Evolutionary conservation across 2,113 vertebrate species (phyloP).

Genomic region (Riparia riparia): DNA sequence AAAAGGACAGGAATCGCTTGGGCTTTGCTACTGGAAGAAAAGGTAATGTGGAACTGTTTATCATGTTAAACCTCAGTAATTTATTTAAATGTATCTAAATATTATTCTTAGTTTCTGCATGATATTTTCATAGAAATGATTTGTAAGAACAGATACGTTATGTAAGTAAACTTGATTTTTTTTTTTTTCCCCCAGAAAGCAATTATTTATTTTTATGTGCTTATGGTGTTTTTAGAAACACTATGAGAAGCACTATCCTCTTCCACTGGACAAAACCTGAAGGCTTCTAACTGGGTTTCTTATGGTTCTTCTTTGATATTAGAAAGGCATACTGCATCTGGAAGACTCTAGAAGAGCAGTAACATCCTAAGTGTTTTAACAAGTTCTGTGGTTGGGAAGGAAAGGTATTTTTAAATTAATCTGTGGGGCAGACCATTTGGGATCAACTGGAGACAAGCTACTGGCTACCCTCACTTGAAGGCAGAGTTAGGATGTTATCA

Average conservation of each 20-base stretch:
- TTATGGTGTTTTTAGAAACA: background rate
- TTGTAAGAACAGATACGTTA: background rate
- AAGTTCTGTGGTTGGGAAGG: background rate
- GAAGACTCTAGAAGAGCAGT: background rate
- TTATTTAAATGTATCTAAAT: background rate
- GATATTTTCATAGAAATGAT: background rate
- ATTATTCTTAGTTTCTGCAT: background rate
- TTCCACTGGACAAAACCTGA: background rate
- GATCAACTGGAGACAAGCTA: background rate
- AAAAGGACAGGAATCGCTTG: background rate
- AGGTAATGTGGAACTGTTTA: background rate
- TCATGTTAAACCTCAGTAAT: background rate
- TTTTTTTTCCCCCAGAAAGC: background rate
- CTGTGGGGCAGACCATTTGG: background rate
- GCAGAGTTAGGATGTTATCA: background rate
- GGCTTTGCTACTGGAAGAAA: background rate
- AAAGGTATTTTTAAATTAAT: background rate
- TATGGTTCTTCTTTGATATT: background rate
- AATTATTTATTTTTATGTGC: background rate
- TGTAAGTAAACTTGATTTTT: background rate
- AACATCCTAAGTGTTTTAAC: background rate
- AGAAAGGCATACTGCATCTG: background rate
- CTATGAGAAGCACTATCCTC: background rate
- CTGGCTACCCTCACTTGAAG: background rate
- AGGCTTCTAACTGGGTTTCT: background rate